Base-by-base conservation (phyloP, 2,113 vertebrate species). In the Sprattus sprattus region DNA sequence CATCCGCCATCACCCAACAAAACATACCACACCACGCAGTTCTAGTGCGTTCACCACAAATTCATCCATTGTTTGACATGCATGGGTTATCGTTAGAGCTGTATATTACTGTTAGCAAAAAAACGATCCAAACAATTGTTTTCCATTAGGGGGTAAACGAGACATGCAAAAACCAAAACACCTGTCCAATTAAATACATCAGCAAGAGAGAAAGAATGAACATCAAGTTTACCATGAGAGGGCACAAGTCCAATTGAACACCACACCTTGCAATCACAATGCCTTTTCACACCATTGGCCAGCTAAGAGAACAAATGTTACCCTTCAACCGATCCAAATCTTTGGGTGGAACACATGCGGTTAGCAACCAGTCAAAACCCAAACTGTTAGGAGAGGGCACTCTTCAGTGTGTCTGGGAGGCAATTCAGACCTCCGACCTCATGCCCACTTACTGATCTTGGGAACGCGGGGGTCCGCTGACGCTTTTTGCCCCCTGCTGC, bases 381-480 rank as follows among this genome's bases (percentile, higher is more conserved):
- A 57, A 87, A 85, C 85, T 13, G 71, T 78, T 78, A 78, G 39
- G 49, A 10, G 6, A 57, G 54, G 81, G 5, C n/a, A 50, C 82
- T 28, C 49, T 22, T 78, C 64, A 25, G 45, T 0, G 13, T 75
- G 16, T 50, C 50, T 44, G 18, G 64, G 25, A 78, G 46, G 25
- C 20, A 54, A 44, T 60, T 32, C 81, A 83, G 87, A 83, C 54
- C 82, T 75, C 80, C 78, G 20, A 82, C 83, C 15, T 39, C 92
- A 91, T 90, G 89, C 93, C 95, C 94, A 94, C 97, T 98, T 97
- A 98, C 97, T 95, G 97, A 98, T 97, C 97, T 97, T 91, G 97
- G 96, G 95, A 96, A 97, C 81, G 95, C 91, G 47, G 97, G 96
- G 87, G 95, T 97, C 95, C 95, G 96, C 95, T 96, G 97, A 95